Percentiles rank a stretch among this genome's conserved stretches.
These are phyloP conservation scores for Lanius collurio DNA, from an alignment of 2,113 vertebrate genomes.

Conservation along the genomic window DNA sequence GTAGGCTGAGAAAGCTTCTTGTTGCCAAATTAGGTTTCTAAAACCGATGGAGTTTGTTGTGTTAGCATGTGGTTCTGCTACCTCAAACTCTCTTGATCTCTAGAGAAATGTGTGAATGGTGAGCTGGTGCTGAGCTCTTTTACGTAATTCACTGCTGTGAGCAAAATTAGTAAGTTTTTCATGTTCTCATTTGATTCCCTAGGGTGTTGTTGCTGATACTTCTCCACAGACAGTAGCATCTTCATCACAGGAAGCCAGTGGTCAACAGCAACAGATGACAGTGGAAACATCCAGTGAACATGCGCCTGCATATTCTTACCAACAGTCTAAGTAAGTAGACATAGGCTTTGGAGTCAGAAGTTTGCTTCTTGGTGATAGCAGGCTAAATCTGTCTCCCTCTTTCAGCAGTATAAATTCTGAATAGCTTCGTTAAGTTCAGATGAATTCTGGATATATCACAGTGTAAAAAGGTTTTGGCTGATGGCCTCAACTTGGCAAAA, in stretches of 20 bases:
- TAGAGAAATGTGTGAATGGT: not conserved
- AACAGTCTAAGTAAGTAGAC: slow-evolving; percentile 91
- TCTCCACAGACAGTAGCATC: slow-evolving; percentile 93
- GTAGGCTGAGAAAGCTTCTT: not conserved
- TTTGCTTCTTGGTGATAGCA: not conserved
- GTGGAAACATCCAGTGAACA: slow-evolving; percentile 91
- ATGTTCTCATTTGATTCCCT: slow-evolving; percentile 59
- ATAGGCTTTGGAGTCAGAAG: not conserved
- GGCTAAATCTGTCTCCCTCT: not conserved
- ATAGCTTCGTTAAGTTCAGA: not conserved
- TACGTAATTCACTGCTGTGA: not conserved
- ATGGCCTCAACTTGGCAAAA: not conserved
- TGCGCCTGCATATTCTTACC: slow-evolving; percentile 91
- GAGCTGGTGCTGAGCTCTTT: not conserved
- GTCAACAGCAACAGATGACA: slow-evolving; percentile 93
- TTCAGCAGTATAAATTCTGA: not conserved
- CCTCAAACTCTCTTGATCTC: not conserved
- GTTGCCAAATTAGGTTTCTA: not conserved
- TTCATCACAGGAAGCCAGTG: slow-evolving; percentile 92
- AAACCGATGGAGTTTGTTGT: not conserved
- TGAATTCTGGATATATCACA: not conserved
- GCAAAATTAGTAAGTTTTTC: slow-evolving; percentile 41
- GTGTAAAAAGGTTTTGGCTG: not conserved
- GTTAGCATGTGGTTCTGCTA: not conserved
- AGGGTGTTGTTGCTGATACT: slow-evolving; percentile 95